Percentiles rank a stretch among this genome's conserved stretches.
phyloP scores from a whole-genome alignment of 2,113 vertebrate species.

The Hippopotamus amphibius region DNA sequence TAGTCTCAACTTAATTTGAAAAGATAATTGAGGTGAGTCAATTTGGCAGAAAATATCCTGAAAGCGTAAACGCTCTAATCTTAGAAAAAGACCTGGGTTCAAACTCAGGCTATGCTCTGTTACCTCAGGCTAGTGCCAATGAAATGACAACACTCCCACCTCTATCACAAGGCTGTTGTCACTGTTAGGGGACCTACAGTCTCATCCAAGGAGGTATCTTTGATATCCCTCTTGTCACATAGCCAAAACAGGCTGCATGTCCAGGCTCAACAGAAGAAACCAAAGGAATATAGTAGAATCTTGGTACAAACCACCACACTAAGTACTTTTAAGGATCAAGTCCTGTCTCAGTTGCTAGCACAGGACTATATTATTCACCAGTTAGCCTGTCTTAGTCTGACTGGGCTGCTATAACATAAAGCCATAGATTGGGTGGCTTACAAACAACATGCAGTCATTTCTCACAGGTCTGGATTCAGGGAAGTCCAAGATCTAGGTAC shows the following conservation, averaged over 20 bases:
- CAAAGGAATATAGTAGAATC: background rate
- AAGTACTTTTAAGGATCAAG: background rate
- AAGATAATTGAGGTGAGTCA: background rate
- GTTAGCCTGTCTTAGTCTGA: background rate
- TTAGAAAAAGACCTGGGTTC: background rate
- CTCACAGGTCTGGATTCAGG: background rate
- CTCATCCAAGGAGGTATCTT: background rate
- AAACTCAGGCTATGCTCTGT: background rate
- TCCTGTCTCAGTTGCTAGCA: background rate
- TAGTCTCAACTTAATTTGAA: slow-evolving; percentile 22
- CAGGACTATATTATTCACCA: background rate
- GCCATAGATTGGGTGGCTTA: background rate
- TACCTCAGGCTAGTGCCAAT: too few relatives aligned
- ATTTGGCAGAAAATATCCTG: background rate
- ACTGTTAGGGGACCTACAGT: background rate
- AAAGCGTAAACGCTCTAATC: background rate
- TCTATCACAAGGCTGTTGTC: background rate
- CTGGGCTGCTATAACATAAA: background rate
- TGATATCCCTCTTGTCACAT: background rate
- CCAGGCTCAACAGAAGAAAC: background rate
- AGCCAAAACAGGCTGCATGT: background rate
- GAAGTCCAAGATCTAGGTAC: background rate
- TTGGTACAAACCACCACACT: background rate
- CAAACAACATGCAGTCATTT: background rate
- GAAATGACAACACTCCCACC: background rate